Evolutionary conservation across 2,888 invertebrate species (phyloP).

Genomic region (Torymus tubicola): DNA sequence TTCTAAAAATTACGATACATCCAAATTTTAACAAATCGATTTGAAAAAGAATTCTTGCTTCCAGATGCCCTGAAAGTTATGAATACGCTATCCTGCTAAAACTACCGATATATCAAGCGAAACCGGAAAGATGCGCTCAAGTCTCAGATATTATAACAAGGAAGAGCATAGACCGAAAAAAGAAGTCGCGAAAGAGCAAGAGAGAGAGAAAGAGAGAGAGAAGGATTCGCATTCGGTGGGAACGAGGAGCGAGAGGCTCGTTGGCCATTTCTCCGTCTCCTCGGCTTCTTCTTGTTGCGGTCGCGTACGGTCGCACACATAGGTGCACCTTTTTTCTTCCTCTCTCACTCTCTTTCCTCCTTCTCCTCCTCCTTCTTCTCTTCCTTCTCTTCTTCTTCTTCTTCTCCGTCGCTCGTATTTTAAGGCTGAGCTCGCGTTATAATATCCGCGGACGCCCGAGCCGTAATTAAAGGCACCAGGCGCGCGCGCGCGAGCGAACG

Average conservation of each 20-base stretch:
- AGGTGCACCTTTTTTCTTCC: background rate
- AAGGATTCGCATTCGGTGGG: slow-evolving; percentile 28
- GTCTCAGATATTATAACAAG: slow-evolving; percentile 14
- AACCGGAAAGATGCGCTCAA: slow-evolving; percentile 29
- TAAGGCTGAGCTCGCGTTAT: slow-evolving; percentile 12
- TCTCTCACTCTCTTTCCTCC: background rate
- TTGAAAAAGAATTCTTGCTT: too few species aligned
- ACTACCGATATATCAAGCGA: slow-evolving; percentile 2
- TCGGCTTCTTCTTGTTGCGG: slow-evolving; percentile 32
- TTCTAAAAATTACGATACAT: too few species aligned
- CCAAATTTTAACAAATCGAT: too few species aligned
- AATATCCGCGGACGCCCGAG: slow-evolving; percentile 40
- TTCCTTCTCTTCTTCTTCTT: background rate
- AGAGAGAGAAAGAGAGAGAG: background rate
- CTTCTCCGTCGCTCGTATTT: slow-evolving; percentile 42
- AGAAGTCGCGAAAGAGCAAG: background rate
- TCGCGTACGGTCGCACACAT: slow-evolving; percentile 15
- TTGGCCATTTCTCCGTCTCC: slow-evolving; percentile 42
- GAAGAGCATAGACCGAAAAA: slow-evolving; percentile 4
- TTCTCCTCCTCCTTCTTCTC: background rate
- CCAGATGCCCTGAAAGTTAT: too few species aligned
- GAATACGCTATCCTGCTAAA: too few species aligned
- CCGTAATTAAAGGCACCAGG: slow-evolving; percentile 43
- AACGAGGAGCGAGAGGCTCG: slow-evolving; percentile 18
- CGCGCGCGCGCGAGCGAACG: background rate